These are phyloP conservation scores for Cecidostiba fungosa DNA, from an alignment of 2,888 invertebrate genomes.

Conservation along the genomic window DNA sequence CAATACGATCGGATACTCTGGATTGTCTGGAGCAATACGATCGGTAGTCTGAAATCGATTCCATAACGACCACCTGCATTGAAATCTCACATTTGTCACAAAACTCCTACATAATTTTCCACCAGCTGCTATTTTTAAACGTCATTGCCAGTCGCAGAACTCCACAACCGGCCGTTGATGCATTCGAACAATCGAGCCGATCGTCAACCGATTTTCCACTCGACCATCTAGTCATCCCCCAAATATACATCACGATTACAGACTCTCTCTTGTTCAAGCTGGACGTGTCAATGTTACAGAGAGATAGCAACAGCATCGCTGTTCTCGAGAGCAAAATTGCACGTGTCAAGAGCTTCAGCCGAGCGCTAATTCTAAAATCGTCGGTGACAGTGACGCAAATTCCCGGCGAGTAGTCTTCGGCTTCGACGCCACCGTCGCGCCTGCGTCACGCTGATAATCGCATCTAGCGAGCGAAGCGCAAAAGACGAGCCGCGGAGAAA, in stretches of 20 bases:
- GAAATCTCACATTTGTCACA: background rate
- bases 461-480: background rate
- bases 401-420: conserved; percentile 66
- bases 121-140: background rate
- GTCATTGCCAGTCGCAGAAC: background rate
- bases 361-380: conserved; percentile 75
- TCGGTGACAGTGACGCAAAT: conserved; percentile 78
- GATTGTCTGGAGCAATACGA: too few relatives aligned
- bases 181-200: background rate
- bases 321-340: conserved; percentile 34
- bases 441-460: conserved; percentile 41
- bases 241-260: background rate
- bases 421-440: conserved; percentile 3
- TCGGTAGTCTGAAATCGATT: too few relatives aligned
- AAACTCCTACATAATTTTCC: background rate
- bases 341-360: conserved; percentile 53
- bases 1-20: too few relatives aligned
- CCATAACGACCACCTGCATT: too few relatives aligned
- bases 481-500: background rate
- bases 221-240: background rate
- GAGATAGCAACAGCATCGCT: background rate
- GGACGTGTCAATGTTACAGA: conserved; percentile 15
- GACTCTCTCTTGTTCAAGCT: background rate
- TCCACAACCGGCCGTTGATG: too few relatives aligned
- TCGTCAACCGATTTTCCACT: background rate